phyloP scores from a whole-genome alignment of 2,888 invertebrate species.

The Agrochola lychnidis region DNA sequence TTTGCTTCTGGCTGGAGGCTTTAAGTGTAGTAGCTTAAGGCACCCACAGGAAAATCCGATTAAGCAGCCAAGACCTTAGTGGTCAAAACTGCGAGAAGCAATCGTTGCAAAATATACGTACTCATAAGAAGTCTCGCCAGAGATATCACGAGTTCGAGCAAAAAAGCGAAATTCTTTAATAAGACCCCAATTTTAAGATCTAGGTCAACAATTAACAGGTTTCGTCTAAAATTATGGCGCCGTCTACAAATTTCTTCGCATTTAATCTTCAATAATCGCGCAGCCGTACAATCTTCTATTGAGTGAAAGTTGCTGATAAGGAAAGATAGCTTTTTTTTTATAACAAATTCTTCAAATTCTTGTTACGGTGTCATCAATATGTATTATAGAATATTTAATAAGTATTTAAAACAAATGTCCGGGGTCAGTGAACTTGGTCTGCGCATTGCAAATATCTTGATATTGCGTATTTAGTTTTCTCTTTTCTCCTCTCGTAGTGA shows the following conservation, averaged over 20 bases:
- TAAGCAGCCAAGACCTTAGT: too few species aligned
- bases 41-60: too few species aligned
- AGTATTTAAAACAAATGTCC: slow-evolving; percentile 37
- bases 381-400: slow-evolving; percentile 32
- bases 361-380: slow-evolving; percentile 42
- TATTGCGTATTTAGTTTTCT: slow-evolving; percentile 41
- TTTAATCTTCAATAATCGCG: slow-evolving; percentile 14
- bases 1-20: too few species aligned
- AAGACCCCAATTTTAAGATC: slow-evolving; percentile 22
- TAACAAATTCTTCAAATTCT: slow-evolving; percentile 63
- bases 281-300: slow-evolving; percentile 34
- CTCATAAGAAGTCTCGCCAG: not conserved
- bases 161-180: slow-evolving; percentile 44
- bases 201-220: slow-evolving; percentile 56
- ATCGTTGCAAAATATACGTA: too few species aligned
- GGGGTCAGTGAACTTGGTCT: slow-evolving; percentile 48
- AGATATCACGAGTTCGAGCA: not conserved
- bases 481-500: slow-evolving; percentile 18
- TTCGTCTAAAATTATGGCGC: slow-evolving; percentile 13
- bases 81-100: too few species aligned
- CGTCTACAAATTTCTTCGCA: slow-evolving; percentile 43
- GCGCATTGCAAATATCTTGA: slow-evolving; percentile 14
- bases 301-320: slow-evolving; percentile 57
- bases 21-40: too few species aligned
- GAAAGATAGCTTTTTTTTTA: slow-evolving; percentile 34